These are phyloP conservation scores for Muscidifurax raptorellus DNA, from an alignment of 1,140 invertebrate genomes.

Conservation along the genomic window DNA sequence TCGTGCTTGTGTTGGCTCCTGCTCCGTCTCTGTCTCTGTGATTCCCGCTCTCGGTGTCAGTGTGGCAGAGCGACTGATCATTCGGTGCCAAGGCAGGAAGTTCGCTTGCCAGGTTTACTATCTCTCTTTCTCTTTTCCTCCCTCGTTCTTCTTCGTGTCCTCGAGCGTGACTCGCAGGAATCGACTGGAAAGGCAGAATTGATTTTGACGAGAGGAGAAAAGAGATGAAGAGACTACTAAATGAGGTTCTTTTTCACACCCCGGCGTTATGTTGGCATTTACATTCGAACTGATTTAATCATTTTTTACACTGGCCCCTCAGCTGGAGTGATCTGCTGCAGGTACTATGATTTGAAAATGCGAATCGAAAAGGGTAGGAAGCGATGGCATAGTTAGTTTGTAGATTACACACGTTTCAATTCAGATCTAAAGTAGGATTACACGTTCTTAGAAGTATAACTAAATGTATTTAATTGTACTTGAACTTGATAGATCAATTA, in stretches of 20 bases:
- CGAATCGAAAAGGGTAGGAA: neutral
- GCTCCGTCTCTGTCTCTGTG: neutral
- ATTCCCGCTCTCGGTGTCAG: neutral
- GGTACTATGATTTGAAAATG: neutral
- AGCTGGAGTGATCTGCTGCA: neutral
- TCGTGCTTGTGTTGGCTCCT: neutral
- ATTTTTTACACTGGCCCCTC: neutral
- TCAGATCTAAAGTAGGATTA: neutral
- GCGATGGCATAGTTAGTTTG: neutral
- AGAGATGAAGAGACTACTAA: neutral
- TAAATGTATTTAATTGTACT: too few relatives aligned
- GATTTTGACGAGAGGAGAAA: slow-evolving; percentile 31
- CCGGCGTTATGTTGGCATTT: neutral
- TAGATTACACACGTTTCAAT: neutral
- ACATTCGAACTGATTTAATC: slow-evolving; percentile 16
- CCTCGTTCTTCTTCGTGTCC: neutral
- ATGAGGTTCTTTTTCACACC: neutral
- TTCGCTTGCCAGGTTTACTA: slow-evolving; percentile 4
- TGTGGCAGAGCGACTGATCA: neutral
- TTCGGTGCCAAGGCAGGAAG: slow-evolving; percentile 9
- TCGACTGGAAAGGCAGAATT: slow-evolving; percentile 46
- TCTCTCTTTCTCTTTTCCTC: slow-evolving; percentile 17
- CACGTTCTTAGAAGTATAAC: too few relatives aligned
- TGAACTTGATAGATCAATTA: too few relatives aligned
- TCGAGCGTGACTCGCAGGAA: slow-evolving; percentile 46